Evolutionary conservation across 2,113 vertebrate species (phyloP).

Genomic region (Caloenas nicobarica): DNA sequence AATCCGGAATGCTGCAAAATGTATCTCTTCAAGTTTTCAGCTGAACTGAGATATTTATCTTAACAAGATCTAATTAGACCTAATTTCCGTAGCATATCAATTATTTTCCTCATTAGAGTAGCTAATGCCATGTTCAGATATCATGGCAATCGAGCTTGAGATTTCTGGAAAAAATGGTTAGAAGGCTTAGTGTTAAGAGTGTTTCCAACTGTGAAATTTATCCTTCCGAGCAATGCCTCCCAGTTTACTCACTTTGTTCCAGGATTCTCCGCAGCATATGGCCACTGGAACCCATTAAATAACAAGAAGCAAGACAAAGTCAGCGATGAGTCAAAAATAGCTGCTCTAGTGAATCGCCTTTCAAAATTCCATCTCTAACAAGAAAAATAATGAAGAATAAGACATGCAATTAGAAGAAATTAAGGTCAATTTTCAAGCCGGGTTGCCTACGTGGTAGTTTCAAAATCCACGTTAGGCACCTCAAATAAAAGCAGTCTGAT

Average conservation of each 20-base stretch:
- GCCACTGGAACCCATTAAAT: slow-evolving; percentile 69
- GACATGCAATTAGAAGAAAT: slow-evolving; percentile 63
- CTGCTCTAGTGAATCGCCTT: slow-evolving; percentile 58
- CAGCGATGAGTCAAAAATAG: slow-evolving; percentile 71
- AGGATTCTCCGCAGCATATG: slow-evolving; percentile 64
- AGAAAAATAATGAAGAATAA: slow-evolving; percentile 66
- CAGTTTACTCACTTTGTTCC: slow-evolving; percentile 70
- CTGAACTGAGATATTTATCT: slow-evolving; percentile 65
- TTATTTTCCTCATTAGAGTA: slow-evolving; percentile 68
- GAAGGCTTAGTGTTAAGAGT: slow-evolving; percentile 57
- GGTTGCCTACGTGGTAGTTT: slow-evolving; percentile 46
- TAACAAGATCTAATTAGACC: slow-evolving; percentile 64
- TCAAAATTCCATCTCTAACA: slow-evolving; percentile 60
- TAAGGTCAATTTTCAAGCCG: slow-evolving; percentile 66
- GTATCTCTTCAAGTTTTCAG: slow-evolving; percentile 48
- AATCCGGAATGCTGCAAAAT: slow-evolving; percentile 44
- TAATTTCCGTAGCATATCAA: slow-evolving; percentile 67
- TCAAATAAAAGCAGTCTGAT: slow-evolving; percentile 65
- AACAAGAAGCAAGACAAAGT: slow-evolving; percentile 62
- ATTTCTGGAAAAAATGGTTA: slow-evolving; percentile 69
- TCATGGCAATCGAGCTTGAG: slow-evolving; percentile 55
- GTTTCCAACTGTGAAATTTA: slow-evolving; percentile 70
- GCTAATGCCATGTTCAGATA: slow-evolving; percentile 70
- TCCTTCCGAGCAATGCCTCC: slow-evolving; percentile 61
- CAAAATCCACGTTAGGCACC: slow-evolving; percentile 12